Percentiles rank a stretch among this genome's conserved stretches.
Conservation (phyloP, 2,888 invertebrate species). For the Agrypnus murinus region DNA sequence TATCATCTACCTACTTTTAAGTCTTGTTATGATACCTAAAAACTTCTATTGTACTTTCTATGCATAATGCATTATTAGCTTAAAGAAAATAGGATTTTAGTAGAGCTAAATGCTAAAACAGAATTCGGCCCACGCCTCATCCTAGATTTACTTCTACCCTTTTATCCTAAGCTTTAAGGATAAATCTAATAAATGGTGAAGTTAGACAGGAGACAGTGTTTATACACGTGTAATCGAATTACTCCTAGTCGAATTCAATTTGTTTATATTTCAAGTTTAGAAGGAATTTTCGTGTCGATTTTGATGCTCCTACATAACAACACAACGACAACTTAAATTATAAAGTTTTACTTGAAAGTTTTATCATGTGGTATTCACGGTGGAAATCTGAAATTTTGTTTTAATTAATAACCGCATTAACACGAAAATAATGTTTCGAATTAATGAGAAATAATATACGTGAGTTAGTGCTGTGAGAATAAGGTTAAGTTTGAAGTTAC, state of each 20-base stretch:
- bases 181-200: slow-evolving; percentile 18
- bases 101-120: background rate
- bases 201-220: slow-evolving; percentile 21
- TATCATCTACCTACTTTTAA: too few relatives aligned
- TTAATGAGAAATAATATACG: too few relatives aligned
- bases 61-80: background rate
- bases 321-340: background rate
- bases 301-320: background rate
- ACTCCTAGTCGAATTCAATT: background rate
- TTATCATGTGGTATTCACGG: too few relatives aligned
- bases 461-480: too few relatives aligned
- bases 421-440: too few relatives aligned
- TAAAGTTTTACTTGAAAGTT: background rate
- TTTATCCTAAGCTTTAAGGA: slow-evolving; percentile 19
- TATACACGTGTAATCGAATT: slow-evolving; percentile 23
- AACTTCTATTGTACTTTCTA: too few relatives aligned
- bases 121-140: slow-evolving; percentile 1
- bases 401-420: too few relatives aligned
- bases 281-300: slow-evolving; percentile 4
- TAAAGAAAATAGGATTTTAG: slow-evolving; percentile 4
- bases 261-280: slow-evolving; percentile 11
- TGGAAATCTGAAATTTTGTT: background rate
- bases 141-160: background rate
- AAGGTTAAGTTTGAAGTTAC: too few relatives aligned
- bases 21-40: too few relatives aligned